Evolutionary conservation across 2,888 invertebrate genomes (phyloP).

Genomic region (Phrixothrix hirtus): DNA sequence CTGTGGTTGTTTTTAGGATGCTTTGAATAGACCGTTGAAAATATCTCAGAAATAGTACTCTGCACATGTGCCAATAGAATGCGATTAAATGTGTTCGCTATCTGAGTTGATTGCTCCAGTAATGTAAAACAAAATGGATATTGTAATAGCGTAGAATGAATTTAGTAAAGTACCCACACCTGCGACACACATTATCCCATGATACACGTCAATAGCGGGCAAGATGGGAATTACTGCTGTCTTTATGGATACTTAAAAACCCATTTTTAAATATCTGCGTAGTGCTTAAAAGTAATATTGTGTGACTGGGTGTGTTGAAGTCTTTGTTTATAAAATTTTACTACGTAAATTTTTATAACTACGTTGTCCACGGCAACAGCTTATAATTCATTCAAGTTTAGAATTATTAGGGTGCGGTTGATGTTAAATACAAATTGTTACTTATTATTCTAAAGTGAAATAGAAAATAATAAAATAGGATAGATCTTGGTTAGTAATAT

Average conservation of each 20-base stretch:
- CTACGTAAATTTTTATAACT: too few species aligned
- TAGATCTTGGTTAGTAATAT: too few species aligned
- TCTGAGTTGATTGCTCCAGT: conserved; percentile 41
- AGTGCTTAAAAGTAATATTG: neutral
- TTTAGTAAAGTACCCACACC: conserved; percentile 45
- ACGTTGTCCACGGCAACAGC: too few species aligned
- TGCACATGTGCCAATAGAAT: conserved; percentile 29
- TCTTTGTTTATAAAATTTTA: too few species aligned
- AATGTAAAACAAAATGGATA: conserved; percentile 45
- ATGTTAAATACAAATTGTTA: too few species aligned
- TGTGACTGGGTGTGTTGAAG: too few species aligned
- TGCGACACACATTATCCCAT: conserved; percentile 37
- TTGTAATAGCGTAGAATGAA: conserved; percentile 46
- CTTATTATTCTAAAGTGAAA: too few species aligned
- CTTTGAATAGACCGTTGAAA: too few species aligned
- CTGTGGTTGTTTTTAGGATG: too few species aligned
- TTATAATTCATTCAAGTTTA: too few species aligned
- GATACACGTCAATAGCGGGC: conserved; percentile 20
- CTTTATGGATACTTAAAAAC: conserved; percentile 9
- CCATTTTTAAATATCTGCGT: conserved; percentile 2
- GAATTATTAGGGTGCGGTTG: too few species aligned
- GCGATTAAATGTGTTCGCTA: conserved; percentile 30
- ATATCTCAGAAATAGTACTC: conserved; percentile 17
- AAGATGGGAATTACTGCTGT: conserved; percentile 15
- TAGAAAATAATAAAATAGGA: too few species aligned